Base-by-base conservation (phyloP, 1,140 invertebrate genomes). In the Drosophila seguyi region DNA sequence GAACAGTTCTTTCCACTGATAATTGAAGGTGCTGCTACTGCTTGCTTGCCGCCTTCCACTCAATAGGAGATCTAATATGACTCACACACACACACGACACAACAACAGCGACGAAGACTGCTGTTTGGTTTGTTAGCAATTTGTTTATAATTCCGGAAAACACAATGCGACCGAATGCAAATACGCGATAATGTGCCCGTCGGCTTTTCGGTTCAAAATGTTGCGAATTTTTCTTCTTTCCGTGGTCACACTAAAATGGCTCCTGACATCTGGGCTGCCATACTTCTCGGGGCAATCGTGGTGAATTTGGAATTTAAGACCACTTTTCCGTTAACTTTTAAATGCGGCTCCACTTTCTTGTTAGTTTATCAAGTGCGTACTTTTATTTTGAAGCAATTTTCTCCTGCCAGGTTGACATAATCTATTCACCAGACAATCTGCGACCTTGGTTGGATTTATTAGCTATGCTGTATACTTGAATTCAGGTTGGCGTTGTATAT, bases 1-100 rank as follows among this genome's bases (percentile, higher is more conserved):
- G 67, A 67, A 67, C 60, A 20, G 34, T 67, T 38, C 31, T 68
- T 67, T 36, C 25, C 34, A 41, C 39, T 41, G 48, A 72, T 45
- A 38, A 59, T 31, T 72, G 42, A 29, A 20, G 25, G 10, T n/a
- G 18, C 18, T 44, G 41, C 18, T 20, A 11, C 5, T 29, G 14
- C 16, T 29, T 27, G 25, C n/a, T 34, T 20, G 6, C 18, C 18
- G 27, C 31, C 13, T 42, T 11, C 7, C n/a, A 48, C 22, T 45
- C 6, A n/a, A 31, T n/a, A 6, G 16, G 4, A 39, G 34, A 38
- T 25, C 27, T n/a, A 36, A 36, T 68, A 58, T 72, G 68, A 72
- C 52, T 44, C 38, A 48, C 68, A 72, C 66, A 48, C 68, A 72
- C 66, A 25, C 16, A 57, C 50, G 34, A 25, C 52, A 36, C 14